phyloP scores from a whole-genome alignment of 2,888 invertebrate genomes.

The Amblyteles armatorius region DNA sequence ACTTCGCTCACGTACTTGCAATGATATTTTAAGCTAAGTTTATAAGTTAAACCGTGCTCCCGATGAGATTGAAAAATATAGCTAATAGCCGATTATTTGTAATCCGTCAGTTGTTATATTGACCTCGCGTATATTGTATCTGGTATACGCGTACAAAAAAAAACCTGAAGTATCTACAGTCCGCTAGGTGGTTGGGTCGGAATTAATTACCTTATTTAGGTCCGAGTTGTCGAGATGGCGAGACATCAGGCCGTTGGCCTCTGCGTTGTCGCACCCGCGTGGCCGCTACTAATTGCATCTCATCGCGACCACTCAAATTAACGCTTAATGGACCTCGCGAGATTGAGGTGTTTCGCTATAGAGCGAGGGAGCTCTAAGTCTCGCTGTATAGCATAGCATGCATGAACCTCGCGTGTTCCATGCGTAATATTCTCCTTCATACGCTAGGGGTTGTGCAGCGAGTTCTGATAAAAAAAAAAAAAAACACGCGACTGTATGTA shows the following conservation, averaged over 20 bases:
- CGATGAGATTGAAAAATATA: no score
- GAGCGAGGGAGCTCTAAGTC: constrained; percentile 4
- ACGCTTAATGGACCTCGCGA: constrained; percentile 45
- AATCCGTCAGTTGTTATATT: background rate
- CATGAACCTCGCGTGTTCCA: constrained; percentile 10
- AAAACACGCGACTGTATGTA: background rate
- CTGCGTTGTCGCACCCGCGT: constrained; percentile 18
- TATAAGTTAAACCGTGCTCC: no score
- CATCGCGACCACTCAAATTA: constrained; percentile 56
- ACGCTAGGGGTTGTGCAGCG: background rate
- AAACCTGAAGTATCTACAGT: background rate
- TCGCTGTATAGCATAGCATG: constrained; percentile 8
- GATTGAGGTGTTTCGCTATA: constrained; percentile 38
- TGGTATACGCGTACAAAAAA: background rate
- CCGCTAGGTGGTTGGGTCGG: background rate
- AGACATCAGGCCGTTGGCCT: constrained; percentile 34
- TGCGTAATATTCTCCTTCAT: constrained; percentile 20
- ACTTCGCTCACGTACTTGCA: no score
- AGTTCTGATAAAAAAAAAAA: background rate
- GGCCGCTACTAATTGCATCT: constrained; percentile 44
- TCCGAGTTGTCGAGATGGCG: background rate
- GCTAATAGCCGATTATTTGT: no score
- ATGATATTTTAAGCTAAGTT: no score
- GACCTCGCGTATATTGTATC: background rate
- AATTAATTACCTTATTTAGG: constrained; percentile 29